These are phyloP conservation scores for Ibycter americanus DNA, from an alignment of 2,797 vertebrate genomes.

Conservation along the genomic window DNA sequence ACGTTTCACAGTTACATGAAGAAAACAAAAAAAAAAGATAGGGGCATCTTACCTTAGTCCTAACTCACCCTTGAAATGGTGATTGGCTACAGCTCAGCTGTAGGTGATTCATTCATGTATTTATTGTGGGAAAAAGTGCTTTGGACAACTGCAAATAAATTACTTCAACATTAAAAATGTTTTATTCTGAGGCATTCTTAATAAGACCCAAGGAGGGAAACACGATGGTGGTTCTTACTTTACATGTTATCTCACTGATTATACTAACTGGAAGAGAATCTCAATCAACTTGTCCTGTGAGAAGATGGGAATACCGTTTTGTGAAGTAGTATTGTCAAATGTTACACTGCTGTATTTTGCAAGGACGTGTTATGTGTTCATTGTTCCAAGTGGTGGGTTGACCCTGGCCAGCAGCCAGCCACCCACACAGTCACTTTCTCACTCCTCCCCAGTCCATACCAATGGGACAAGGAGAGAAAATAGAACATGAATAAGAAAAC, in stretches of 20 bases:
- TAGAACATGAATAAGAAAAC: neutral
- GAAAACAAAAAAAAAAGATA: neutral
- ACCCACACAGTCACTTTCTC: accelerated
- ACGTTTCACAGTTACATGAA: neutral
- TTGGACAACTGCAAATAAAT: neutral
- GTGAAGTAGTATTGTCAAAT: neutral
- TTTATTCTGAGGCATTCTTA: neutral
- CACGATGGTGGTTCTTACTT: neutral
- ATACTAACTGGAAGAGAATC: neutral
- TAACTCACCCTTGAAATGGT: neutral
- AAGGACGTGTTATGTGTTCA: neutral
- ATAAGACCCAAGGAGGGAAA: neutral
- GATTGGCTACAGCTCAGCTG: neutral
- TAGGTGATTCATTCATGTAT: neutral
- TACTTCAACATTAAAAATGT: neutral
- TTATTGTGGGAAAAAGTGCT: neutral
- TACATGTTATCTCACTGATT: neutral
- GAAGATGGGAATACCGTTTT: neutral
- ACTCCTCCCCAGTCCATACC: neutral
- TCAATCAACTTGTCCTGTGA: neutral
- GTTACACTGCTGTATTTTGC: neutral
- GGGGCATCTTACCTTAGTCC: neutral
- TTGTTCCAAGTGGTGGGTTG: neutral
- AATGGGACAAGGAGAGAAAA: neutral
- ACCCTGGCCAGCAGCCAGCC: neutral